Conservation (phyloP, 2,888 invertebrate species). For the Epicampocera succincta region DNA sequence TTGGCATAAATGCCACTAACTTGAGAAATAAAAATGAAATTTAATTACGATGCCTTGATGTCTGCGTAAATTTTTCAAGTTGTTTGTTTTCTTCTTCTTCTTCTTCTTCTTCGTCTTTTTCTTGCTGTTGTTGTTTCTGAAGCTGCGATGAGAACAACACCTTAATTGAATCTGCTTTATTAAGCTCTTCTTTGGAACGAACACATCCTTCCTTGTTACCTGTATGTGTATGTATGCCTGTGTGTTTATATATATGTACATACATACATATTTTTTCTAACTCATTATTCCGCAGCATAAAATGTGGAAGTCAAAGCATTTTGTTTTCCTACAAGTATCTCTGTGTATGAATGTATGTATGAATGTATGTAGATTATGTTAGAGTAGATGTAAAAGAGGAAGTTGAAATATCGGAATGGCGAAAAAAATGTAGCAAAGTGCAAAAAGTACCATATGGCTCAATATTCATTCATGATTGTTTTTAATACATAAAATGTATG, state of each 20-base stretch:
- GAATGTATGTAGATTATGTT: neutral
- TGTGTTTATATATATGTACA: no score
- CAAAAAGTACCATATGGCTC: conserved; percentile 26
- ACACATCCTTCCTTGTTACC: conserved; percentile 17
- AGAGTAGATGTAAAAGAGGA: neutral
- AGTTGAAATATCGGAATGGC: neutral
- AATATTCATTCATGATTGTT: conserved; percentile 35
- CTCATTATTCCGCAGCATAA: conserved; percentile 15
- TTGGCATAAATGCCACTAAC: conserved; percentile 5
- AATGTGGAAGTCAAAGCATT: conserved; percentile 20
- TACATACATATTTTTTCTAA: conserved; percentile 30
- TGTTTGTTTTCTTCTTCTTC: no score
- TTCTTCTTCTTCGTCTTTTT: neutral
- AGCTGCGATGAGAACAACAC: neutral
- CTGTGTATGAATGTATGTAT: neutral
- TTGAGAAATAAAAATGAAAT: conserved; percentile 13
- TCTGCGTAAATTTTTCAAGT: conserved; percentile 35
- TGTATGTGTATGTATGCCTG: no score
- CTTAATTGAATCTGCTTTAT: conserved; percentile 20
- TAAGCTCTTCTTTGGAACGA: conserved; percentile 6
- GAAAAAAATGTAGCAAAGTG: conserved; percentile 13
- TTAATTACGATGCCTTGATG: conserved; percentile 52
- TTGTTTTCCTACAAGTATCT: conserved; percentile 5
- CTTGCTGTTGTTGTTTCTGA: neutral
- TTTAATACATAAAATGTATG: no score